Percentiles rank a stretch among this genome's conserved stretches.
Conservation (phyloP, 2,888 invertebrate genomes). For the Parnassius mnemosyne region DNA sequence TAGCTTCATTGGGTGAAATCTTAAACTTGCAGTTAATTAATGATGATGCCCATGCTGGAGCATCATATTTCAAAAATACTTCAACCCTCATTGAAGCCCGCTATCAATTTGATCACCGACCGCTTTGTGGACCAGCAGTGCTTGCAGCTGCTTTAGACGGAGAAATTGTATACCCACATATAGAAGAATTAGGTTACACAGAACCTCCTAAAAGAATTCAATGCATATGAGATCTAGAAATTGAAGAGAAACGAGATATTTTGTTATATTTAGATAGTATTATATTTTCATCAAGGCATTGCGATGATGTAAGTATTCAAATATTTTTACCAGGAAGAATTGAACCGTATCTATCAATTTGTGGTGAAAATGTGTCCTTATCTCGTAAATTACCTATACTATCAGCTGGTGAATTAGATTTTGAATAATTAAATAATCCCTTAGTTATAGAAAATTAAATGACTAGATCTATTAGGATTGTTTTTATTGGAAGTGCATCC, state of each 20-base stretch:
- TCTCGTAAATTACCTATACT: conserved; percentile 90
- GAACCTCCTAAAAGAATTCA: conserved; percentile 85
- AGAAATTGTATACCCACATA: conserved; percentile 92
- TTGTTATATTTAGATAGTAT: conserved; percentile 94
- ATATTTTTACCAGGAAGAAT: conserved; percentile 87
- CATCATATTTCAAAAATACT: conserved; percentile 93
- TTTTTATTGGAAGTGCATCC: conserved; percentile 87
- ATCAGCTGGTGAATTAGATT: conserved; percentile 87
- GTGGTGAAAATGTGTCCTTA: conserved; percentile 91
- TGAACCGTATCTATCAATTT: conserved; percentile 89
- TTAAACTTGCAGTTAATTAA: conserved; percentile 90
- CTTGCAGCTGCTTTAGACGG: conserved; percentile 90
- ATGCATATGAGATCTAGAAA: conserved; percentile 91
- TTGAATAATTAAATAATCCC: conserved; percentile 78
- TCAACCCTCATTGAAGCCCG: conserved; percentile 91
- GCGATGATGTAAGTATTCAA: conserved; percentile 92
- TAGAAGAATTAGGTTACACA: conserved; percentile 87
- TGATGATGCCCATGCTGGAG: conserved; percentile 91
- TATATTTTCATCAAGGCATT: conserved; percentile 90
- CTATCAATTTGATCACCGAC: conserved; percentile 94
- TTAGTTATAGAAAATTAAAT: conserved; percentile 81
- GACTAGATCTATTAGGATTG: conserved; percentile 84
- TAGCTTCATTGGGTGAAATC: conserved; percentile 90
- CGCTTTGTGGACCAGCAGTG: conserved; percentile 91
- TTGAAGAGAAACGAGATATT: conserved; percentile 90